Evolutionary conservation across 2,888 invertebrate genomes (phyloP).

Genomic region (Drosophila siamana): DNA sequence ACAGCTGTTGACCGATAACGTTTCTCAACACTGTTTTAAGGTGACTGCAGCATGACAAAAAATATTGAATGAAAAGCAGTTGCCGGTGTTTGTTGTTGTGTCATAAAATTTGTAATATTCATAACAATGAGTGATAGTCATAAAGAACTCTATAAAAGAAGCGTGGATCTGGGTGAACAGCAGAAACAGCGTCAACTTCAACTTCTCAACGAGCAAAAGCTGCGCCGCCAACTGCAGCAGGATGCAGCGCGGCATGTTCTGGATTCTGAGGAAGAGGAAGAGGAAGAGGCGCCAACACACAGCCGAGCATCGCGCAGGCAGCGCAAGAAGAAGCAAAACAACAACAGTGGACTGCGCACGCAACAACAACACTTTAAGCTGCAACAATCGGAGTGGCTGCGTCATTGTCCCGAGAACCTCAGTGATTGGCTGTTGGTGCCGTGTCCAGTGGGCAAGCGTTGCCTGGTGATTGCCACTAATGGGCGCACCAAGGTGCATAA

Average conservation of each 20-base stretch:
- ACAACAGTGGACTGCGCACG: not conserved
- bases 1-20: not conserved
- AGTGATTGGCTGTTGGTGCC: conserved; percentile 91
- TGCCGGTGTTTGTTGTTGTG: conserved; percentile 38
- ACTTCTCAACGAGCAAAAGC: conserved; percentile 79
- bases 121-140: conserved; percentile 54
- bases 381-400: conserved; percentile 97
- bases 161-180: conserved; percentile 46
- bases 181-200: conserved; percentile 77
- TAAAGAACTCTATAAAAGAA: conserved; percentile 65
- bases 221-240: conserved; percentile 74
- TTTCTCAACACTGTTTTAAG: not conserved
- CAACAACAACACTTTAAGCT: conserved; percentile 85
- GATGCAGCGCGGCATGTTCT: conserved; percentile 63
- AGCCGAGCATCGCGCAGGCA: conserved; percentile 21
- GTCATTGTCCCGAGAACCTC: conserved; percentile 93
- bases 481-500: conserved; percentile 89
- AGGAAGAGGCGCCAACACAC: conserved; percentile 5
- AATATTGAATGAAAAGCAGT: not conserved
- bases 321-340: conserved; percentile 34
- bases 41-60: conserved; percentile 8
- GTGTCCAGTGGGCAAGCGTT: conserved; percentile 93
- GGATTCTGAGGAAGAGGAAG: conserved; percentile 16
- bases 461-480: conserved; percentile 91
- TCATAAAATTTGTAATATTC: not conserved